Conservation (phyloP, 2,888 invertebrate genomes). For the Copidosoma aretas region DNA sequence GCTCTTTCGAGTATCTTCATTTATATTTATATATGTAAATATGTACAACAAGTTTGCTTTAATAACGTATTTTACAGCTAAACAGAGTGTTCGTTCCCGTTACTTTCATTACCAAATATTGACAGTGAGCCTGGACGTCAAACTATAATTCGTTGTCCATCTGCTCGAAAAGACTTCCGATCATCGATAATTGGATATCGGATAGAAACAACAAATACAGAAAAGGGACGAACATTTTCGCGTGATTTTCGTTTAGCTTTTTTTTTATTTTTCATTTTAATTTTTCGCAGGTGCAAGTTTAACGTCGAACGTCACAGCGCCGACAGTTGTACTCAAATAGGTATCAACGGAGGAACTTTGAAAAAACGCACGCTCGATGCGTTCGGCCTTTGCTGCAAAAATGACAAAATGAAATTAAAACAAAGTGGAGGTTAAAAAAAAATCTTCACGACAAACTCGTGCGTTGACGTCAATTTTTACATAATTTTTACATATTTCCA, state of each 20-base stretch:
- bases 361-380: not conserved
- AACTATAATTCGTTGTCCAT: conserved; percentile 36
- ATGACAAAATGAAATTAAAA: not conserved
- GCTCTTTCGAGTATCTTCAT: conserved; percentile 23
- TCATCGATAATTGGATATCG: conserved; percentile 9
- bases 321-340: not conserved
- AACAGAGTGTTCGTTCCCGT: not conserved
- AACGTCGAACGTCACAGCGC: conserved; percentile 4
- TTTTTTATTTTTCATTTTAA: not conserved
- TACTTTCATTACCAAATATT: not conserved
- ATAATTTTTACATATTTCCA: conserved; percentile 22
- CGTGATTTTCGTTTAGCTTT: not conserved
- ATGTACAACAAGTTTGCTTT: conserved; percentile 15
- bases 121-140: conserved; percentile 25
- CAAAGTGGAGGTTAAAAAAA: not conserved
- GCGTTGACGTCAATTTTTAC: conserved; percentile 3
- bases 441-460: not conserved
- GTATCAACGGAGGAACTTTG: conserved; percentile 5
- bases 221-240: conserved; percentile 19
- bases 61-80: conserved; percentile 4
- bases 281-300: not conserved
- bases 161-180: conserved; percentile 16
- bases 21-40: conserved; percentile 10
- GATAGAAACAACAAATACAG: conserved; percentile 4
- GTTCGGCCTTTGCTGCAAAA: not conserved